Base-by-base conservation (phyloP, 1,140 invertebrate species). In the Brachionus koreanus region DNA sequence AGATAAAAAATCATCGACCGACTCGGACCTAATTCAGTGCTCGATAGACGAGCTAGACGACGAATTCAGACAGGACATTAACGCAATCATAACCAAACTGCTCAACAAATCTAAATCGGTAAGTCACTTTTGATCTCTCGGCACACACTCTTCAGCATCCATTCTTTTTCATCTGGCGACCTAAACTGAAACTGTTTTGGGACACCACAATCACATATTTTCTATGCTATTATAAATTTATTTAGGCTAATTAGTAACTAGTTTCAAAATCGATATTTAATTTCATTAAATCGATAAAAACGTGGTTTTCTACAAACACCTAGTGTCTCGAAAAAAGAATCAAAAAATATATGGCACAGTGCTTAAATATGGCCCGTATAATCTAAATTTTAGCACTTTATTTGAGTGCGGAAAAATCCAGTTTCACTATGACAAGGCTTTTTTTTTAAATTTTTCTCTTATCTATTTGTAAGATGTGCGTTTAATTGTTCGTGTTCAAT, bases 41-140 rank as follows among this genome's bases (percentile, higher is more conserved):
- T 57, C 49, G 49, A 19, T 19, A n/a, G 69, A 74, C 43, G 69
- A 74, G 19, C 19, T 74, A 19, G 69, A 74, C 42, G 69, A 74
- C 33, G 69, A 74, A 9, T 74, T 74, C 43, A 43, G 69, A 46
- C 69, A 74, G 23, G 69, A 74, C 42, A 43, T 74, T 7, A 74
- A 74, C 39, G 19, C 39, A 6, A 74, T 74, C 9, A 74, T 74
- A 23, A 74, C 69, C 19, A 74, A 74, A 19, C 19, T 74, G 19
- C 43, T 74, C 19, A 74, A 49, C 39, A 74, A 74, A 29, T 74
- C 69, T 5, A 74, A 74, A 49, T 43, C 69, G 16, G 69, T 74
- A 74, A 46, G 37, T 74, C 12, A 10, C 23, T 3, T 46, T 46
- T 46, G 39, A 23, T 39, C 19, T 39, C 19, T 63, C 19, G 13